These are phyloP conservation scores for Vultur gryphus DNA, from an alignment of 2,797 vertebrate species.

Conservation along the genomic window DNA sequence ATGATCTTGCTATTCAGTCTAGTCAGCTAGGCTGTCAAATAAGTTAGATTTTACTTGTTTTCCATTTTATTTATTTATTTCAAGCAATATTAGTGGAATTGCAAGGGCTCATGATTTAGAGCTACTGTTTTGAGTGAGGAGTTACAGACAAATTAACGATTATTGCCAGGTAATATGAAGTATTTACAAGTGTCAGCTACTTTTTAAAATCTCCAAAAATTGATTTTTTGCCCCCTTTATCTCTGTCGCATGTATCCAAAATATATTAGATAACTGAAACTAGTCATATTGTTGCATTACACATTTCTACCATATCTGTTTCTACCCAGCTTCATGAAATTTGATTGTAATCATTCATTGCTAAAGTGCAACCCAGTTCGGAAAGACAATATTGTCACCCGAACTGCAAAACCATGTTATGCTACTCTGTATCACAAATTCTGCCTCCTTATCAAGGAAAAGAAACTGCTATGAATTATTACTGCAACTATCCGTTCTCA, in stretches of 20 bases:
- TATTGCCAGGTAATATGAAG: not conserved
- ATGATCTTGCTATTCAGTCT: not conserved
- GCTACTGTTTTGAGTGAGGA: not conserved
- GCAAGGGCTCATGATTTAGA: not conserved
- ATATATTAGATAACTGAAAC: not conserved
- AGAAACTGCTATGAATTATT: not conserved
- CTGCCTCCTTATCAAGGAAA: not conserved
- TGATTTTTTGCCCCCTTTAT: not conserved
- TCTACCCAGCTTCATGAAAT: not conserved
- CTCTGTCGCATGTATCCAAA: not conserved
- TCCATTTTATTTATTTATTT: constrained; percentile 29
- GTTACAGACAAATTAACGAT: not conserved
- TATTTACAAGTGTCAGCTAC: not conserved
- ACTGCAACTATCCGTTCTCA: not conserved
- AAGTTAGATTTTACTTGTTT: constrained; percentile 8
- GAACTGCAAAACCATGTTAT: not conserved
- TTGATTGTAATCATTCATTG: not conserved
- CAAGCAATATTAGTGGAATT: not conserved
- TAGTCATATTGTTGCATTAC: not conserved
- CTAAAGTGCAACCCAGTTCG: not conserved
- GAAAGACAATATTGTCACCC: not conserved
- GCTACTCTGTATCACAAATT: not conserved
- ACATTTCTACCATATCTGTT: not conserved
- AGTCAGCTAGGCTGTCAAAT: not conserved
- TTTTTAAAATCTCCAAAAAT: not conserved